Base-by-base conservation (phyloP, 2,797 vertebrate genomes). In the Coregonus ussuriensis region DNA sequence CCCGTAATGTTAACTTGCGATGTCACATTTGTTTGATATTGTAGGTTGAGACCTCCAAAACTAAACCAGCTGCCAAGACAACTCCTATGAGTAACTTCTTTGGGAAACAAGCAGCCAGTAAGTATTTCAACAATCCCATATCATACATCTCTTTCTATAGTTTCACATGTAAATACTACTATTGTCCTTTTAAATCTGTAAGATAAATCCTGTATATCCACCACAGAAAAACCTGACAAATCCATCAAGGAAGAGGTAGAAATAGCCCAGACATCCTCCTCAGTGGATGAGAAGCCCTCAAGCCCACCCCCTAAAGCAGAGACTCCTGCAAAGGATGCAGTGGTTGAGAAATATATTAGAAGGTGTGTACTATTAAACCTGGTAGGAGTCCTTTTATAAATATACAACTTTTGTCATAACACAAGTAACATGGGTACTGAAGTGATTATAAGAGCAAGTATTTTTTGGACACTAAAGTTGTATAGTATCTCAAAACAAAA, bases 51-150 rank as follows among this genome's bases (percentile, higher is more conserved):
- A 77, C 85, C 3, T 25, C 84, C 2, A 96, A 94, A 92, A 93
- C 56, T 83, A 98, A 97, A 86, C 83, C 91, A 5, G 69, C 91
- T 0, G 81, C 77, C 6, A 99, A 97, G 83, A 75, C 79, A 41
- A 96, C 76, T 74, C 76, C 90, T 0, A 86, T 95, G 87, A 92
- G 82, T 79, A 98, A 98, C 88, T 98, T 98, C 90, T 99, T 99
- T 91, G 96, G 95, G 68, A 96, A 89, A 91, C 94, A 95, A 89
- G 88, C 93, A 74, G 85, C 93, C 85, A 96, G 96, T 98, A 90
- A 97, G 97, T 93, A 18, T 67, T 63, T 65, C 25, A n/a, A 31
- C 18, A 54, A 7, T 70, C 21, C 63, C 63, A 25, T 65, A n/a
- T 31, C 21, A 5, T 25, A 25, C 25, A 25, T 25, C 25, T 25